Percentiles rank a stretch among this genome's conserved stretches.
These are phyloP conservation scores for Heliothis peltigera DNA, from an alignment of 2,888 invertebrate species.

Conservation along the genomic window DNA sequence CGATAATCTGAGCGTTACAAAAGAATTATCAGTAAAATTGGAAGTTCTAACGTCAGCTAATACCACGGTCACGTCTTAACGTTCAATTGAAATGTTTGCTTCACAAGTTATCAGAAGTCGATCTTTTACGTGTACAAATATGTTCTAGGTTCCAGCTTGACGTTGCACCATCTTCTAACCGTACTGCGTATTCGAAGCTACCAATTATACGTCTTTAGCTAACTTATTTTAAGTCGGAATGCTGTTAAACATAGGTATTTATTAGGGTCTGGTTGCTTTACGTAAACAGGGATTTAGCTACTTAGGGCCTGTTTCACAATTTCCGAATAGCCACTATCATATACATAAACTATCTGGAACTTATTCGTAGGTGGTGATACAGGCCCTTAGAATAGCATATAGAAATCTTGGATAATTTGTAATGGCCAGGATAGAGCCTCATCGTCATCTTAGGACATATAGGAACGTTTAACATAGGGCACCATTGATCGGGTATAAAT, in stretches of 20 bases:
- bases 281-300: no score
- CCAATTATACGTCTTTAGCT: constrained; percentile 37
- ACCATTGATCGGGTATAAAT: no score
- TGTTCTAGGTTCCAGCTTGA: constrained; percentile 25
- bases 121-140: constrained; percentile 46
- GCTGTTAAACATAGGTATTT: background rate
- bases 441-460: no score
- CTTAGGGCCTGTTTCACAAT: no score
- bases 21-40: constrained; percentile 3
- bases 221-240: constrained; percentile 40
- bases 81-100: constrained; percentile 31
- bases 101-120: constrained; percentile 19
- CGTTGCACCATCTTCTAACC: constrained; percentile 46
- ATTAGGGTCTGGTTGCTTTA: no score
- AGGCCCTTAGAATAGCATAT: no score
- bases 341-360: no score
- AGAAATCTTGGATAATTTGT: no score
- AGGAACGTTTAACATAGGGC: no score
- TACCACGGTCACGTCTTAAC: constrained; percentile 39
- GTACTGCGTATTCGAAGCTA: constrained; percentile 29
- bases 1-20: background rate
- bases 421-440: no score
- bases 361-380: no score
- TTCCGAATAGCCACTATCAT: no score
- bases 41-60: constrained; percentile 2